Evolutionary conservation across 2,888 invertebrate genomes (phyloP).

Genomic region (Pterostichus madidus): DNA sequence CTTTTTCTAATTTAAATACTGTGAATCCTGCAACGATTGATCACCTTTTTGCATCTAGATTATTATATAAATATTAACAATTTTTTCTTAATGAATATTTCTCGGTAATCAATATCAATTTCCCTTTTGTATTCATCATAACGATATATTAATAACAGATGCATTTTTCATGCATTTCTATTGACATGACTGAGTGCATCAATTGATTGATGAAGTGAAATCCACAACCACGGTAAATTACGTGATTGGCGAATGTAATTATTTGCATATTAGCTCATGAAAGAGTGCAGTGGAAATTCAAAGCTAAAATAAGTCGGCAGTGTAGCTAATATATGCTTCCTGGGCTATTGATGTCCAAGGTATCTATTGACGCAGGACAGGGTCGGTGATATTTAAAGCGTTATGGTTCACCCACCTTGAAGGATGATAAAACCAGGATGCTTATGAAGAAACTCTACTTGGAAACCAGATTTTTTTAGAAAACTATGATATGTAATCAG

Average conservation of each 20-base stretch:
- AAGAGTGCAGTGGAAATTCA: slow-evolving; percentile 34
- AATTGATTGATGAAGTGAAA: slow-evolving; percentile 38
- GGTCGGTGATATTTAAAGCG: slow-evolving; percentile 17
- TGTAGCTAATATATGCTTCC: slow-evolving; percentile 32
- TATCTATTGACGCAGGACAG: neutral
- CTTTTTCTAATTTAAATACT: too few species aligned
- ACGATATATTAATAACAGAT: slow-evolving; percentile 15
- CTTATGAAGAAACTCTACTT: neutral
- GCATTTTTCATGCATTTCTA: slow-evolving; percentile 1
- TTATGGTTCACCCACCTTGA: neutral
- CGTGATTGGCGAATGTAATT: neutral
- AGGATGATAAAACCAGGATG: slow-evolving; percentile 6
- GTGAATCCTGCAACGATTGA: neutral
- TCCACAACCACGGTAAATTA: slow-evolving; percentile 23
- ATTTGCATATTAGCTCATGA: slow-evolving; percentile 19
- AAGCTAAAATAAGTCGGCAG: slow-evolving; percentile 4
- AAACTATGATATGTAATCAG: too few species aligned
- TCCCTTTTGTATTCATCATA: slow-evolving; percentile 3
- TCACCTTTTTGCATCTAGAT: neutral
- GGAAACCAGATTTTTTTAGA: too few species aligned
- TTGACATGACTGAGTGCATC: neutral
- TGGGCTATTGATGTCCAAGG: slow-evolving; percentile 22
- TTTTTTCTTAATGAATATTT: slow-evolving; percentile 33
- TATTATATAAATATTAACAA: slow-evolving; percentile 25
- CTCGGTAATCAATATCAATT: slow-evolving; percentile 27